Conservation (phyloP, 1,140 invertebrate genomes). For the Aphelenchoides fujianensis region DNA sequence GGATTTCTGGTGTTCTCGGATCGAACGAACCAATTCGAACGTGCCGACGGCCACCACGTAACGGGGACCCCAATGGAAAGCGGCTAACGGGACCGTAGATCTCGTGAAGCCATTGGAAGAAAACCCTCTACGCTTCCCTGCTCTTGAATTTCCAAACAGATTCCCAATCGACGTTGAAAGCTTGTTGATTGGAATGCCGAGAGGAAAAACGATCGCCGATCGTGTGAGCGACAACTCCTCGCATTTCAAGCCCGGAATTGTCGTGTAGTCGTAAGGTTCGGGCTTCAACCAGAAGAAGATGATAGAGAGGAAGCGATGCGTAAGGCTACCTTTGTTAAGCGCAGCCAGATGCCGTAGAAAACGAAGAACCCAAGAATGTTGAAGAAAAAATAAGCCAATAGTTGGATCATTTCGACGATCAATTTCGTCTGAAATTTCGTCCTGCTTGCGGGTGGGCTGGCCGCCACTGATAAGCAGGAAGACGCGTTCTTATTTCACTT, state of each 20-base stretch:
- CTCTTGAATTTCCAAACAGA: conserved; percentile 10
- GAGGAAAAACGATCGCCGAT: conserved; percentile 2
- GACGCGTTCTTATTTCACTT: too few species aligned
- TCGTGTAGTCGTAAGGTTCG: conserved; percentile 26
- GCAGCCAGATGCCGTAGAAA: conserved; percentile 23
- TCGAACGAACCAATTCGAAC: not conserved
- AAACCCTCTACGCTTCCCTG: not conserved
- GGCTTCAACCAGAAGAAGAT: conserved; percentile 15
- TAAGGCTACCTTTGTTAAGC: conserved; percentile 13
- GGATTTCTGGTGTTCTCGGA: not conserved
- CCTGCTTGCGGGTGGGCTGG: too few species aligned
- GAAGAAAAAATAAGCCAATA: conserved; percentile 21
- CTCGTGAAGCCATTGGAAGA: not conserved
- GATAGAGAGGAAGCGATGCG: not conserved
- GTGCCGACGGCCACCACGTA: conserved; percentile 8
- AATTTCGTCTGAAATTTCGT: too few species aligned
- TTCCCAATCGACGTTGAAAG: conserved; percentile 17
- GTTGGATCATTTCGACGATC: conserved; percentile 19
- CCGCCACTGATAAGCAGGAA: too few species aligned
- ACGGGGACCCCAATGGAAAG: conserved; percentile 5
- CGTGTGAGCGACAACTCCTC: conserved; percentile 14
- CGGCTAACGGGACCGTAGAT: not conserved
- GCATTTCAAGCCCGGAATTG: conserved; percentile 27
- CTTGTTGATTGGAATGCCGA: not conserved
- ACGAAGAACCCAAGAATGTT: conserved; percentile 27